These are phyloP conservation scores for Phoxinus phoxinus DNA, from an alignment of 2,113 vertebrate species.

Conservation along the genomic window DNA sequence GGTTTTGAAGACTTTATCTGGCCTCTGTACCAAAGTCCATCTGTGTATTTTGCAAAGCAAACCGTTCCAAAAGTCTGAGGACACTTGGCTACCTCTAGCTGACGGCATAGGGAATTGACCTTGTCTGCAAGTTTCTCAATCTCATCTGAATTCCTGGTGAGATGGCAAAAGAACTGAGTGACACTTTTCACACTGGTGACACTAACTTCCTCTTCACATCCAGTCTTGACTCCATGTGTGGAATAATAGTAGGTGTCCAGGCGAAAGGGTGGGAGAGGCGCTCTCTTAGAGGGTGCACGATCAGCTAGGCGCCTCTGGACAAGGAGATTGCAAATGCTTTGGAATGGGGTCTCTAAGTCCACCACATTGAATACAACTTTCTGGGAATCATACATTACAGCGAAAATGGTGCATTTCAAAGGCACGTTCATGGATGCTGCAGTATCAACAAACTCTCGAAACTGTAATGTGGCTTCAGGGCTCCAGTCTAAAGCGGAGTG, in stretches of 20 bases:
- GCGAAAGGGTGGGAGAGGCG: slow-evolving; percentile 70
- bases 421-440: slow-evolving; percentile 66
- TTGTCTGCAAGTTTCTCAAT: slow-evolving; percentile 75
- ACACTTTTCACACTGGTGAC: slow-evolving; percentile 81
- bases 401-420: slow-evolving; percentile 90
- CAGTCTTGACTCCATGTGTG: slow-evolving; percentile 84
- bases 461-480: slow-evolving; percentile 72
- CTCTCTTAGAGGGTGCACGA: slow-evolving; percentile 65
- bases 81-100: slow-evolving; percentile 63
- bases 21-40: slow-evolving; percentile 89
- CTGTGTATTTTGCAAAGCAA: slow-evolving; percentile 89
- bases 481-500: slow-evolving; percentile 81
- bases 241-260: slow-evolving; percentile 90
- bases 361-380: slow-evolving; percentile 84
- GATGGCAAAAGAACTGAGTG: slow-evolving; percentile 86
- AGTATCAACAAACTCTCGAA: slow-evolving; percentile 80
- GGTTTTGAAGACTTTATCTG: slow-evolving; percentile 75
- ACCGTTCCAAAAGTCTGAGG: slow-evolving; percentile 70
- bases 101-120: slow-evolving; percentile 73
- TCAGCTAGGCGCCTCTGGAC: slow-evolving; percentile 73
- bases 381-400: slow-evolving; percentile 79
- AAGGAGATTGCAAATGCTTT: slow-evolving; percentile 82
- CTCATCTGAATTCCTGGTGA: slow-evolving; percentile 76
- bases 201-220: slow-evolving; percentile 84
- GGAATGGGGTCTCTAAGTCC: slow-evolving; percentile 90